These are phyloP conservation scores for Miltochrista miniata DNA, from an alignment of 2,888 invertebrate genomes.

Conservation along the genomic window DNA sequence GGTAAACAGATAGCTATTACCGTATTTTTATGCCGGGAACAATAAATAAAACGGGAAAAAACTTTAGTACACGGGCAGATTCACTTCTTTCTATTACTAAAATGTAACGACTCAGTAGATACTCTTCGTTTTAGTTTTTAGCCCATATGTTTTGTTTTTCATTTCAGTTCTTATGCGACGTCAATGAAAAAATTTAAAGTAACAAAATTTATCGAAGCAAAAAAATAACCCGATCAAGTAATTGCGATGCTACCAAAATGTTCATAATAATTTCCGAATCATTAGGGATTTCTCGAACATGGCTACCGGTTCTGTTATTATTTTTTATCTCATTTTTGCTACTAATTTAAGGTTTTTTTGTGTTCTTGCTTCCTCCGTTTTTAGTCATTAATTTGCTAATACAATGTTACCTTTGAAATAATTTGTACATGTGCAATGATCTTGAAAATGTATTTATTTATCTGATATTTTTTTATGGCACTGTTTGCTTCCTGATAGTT, in stretches of 20 bases:
- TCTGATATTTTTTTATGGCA: conserved; percentile 1
- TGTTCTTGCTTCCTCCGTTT: conserved; percentile 39
- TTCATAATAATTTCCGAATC: conserved; percentile 59
- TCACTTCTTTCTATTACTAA: too few relatives aligned
- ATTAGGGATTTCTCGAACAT: conserved; percentile 50
- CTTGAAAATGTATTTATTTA: conserved; percentile 11
- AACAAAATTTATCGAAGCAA: conserved; percentile 3
- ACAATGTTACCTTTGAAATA: conserved; percentile 17
- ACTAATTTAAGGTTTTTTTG: conserved; percentile 42
- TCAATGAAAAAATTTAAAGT: not conserved
- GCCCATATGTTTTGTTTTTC: not conserved
- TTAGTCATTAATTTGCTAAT: conserved; percentile 31
- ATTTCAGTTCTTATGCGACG: not conserved
- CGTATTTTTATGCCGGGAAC: too few relatives aligned
- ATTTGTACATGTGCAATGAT: conserved; percentile 20
- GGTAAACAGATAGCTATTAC: too few relatives aligned
- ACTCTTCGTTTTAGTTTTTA: too few relatives aligned
- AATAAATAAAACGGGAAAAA: too few relatives aligned
- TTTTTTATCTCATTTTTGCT: conserved; percentile 38
- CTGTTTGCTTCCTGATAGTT: conserved; percentile 3
- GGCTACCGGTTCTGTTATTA: conserved; percentile 56
- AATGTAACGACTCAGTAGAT: too few relatives aligned
- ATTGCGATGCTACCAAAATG: conserved; percentile 52
- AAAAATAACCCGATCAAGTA: conserved; percentile 56
- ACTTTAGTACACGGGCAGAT: too few relatives aligned